Conservation (phyloP, 2,113 vertebrate species). For the Pangasianodon gigas region DNA sequence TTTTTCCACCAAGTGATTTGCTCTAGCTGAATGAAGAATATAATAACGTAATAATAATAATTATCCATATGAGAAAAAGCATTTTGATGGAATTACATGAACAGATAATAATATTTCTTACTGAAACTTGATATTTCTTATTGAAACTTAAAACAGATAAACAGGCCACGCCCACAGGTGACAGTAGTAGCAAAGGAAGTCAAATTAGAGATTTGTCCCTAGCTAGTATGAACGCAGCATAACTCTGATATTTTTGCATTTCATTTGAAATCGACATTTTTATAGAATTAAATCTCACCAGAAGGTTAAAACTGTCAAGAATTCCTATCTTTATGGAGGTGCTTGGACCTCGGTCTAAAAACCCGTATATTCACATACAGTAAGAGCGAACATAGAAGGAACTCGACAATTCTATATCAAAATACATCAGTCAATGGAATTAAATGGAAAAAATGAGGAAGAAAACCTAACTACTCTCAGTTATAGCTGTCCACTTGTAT, state of each 20-base stretch:
- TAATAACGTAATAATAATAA: neutral
- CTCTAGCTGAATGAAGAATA: neutral
- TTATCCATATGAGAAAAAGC: too few species aligned
- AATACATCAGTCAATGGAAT: neutral
- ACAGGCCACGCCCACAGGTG: neutral
- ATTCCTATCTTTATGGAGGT: neutral
- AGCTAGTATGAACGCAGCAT: neutral
- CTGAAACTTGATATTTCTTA: neutral
- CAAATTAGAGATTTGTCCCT: neutral
- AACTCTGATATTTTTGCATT: neutral
- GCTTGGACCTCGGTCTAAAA: neutral
- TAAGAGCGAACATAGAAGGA: neutral
- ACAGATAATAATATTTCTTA: neutral
- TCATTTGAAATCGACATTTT: neutral
- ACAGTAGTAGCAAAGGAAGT: neutral
- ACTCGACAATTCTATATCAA: conserved; percentile 7
- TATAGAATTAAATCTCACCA: neutral
- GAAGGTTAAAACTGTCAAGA: neutral
- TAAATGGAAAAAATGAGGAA: conserved; percentile 1
- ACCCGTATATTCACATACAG: neutral
- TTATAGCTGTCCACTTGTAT: neutral
- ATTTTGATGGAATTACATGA: conserved; percentile 12
- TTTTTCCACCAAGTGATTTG: neutral
- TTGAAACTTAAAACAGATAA: neutral
- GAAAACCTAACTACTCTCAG: neutral